Conservation (phyloP, 2,113 vertebrate genomes). For the Labrus mixtus region DNA sequence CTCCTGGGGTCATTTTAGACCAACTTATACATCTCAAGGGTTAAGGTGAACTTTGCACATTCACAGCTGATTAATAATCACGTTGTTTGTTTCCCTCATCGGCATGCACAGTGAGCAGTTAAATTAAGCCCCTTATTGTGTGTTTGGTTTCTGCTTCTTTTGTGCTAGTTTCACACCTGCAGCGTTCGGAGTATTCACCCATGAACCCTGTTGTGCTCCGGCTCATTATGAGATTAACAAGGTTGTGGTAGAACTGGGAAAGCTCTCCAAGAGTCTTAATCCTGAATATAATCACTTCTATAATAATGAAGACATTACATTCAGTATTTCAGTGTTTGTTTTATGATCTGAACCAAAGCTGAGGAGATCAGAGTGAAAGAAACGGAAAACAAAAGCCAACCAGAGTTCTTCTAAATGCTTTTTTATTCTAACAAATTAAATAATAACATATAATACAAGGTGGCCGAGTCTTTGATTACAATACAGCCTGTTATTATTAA, state of each 20-base stretch:
- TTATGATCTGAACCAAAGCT: background rate
- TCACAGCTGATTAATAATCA: background rate
- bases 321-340: background rate
- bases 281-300: background rate
- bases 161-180: no score
- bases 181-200: no score
- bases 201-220: no score
- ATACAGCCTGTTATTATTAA: constrained; percentile 86
- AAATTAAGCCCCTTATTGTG: background rate
- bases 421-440: constrained; percentile 87
- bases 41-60: no score
- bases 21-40: no score
- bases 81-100: background rate
- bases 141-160: no score
- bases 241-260: background rate
- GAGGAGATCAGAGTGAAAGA: no score
- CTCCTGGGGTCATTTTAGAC: no score
- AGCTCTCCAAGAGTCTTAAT: background rate
- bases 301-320: background rate
- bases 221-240: background rate
- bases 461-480: constrained; percentile 80
- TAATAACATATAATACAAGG: constrained; percentile 84
- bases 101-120: background rate
- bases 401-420: constrained; percentile 80
- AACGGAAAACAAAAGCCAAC: background rate